Base-by-base conservation (phyloP, 2,113 vertebrate genomes). In the Labeo rohita region DNA sequence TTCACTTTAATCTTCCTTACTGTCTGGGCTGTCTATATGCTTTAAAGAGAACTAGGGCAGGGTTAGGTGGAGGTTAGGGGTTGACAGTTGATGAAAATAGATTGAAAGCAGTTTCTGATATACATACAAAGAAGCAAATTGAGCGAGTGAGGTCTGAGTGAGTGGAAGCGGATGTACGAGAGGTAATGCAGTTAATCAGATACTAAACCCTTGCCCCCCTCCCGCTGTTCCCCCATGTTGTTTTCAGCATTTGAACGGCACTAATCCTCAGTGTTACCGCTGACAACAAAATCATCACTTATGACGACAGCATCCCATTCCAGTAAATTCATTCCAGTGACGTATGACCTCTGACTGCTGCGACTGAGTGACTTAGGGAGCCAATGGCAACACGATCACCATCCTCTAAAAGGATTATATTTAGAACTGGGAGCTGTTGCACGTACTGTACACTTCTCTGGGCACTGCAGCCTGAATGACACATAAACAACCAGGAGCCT, bases 221-320 rank as follows among this genome's bases (percentile, higher is more conserved):
- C 89, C 28, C n/a, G 0, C 87, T 43, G 10, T 28, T 77, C 50
- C 23, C 15, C 50, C 23, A 82, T 78, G 85, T 91, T 86, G 83
- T 90, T 90, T 85, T 88, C 74, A 89, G 83, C 21, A 16, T 66
- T 73, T 85, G 89, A 83, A 56, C 89, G 70, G 90, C 89, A 82
- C 87, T 92, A 87, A 85, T 91, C 84, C 90, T 89, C 70, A 13
- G 39, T 2, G 39, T 39, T 39, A 39, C 39, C 39, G 39, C 39
- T 66, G n/a, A 59, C 50, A 83, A 56, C 28, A 52, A 36, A 63
- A 66, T 92, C 88, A 88, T 90, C 87, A 8, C 68, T 11, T 72
- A 90, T 81, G 84, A 87, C 84, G 88, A 87, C 75, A 75, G 85
- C 88, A 88, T 84, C 34, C 84, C 54, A 80, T 65, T 8, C 36